Percentiles rank a stretch among this genome's conserved stretches.
phyloP scores from a whole-genome alignment of 2,888 invertebrate species.

The Zelleria hepariella region DNA sequence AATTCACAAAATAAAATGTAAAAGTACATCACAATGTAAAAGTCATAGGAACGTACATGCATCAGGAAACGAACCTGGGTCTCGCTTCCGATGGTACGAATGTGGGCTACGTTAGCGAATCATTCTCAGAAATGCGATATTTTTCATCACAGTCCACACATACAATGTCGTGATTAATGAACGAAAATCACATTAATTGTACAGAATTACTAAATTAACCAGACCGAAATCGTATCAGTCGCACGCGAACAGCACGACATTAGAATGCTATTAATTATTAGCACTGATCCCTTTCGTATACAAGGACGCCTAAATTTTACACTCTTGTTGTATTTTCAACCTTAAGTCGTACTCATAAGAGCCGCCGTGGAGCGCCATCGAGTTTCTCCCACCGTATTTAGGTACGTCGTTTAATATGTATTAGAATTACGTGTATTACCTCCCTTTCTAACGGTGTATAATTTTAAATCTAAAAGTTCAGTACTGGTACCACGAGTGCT shows the following conservation, averaged over 20 bases:
- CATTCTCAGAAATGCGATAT: no score
- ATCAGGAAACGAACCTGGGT: no score
- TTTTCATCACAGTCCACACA: no score
- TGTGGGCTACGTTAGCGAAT: no score
- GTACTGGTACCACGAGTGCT: no score
- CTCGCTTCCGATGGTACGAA: no score
- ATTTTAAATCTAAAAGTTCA: no score
- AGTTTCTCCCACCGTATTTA: neutral
- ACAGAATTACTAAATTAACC: neutral
- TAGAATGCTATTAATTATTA: neutral
- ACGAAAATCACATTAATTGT: neutral
- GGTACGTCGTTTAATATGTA: neutral
- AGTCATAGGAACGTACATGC: no score
- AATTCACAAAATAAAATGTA: no score
- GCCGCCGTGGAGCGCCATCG: neutral
- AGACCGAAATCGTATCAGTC: neutral
- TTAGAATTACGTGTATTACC: neutral
- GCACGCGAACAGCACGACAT: neutral
- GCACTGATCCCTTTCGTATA: neutral
- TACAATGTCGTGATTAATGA: neutral
- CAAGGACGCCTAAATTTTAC: neutral
- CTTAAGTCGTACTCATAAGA: neutral
- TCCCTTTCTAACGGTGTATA: neutral
- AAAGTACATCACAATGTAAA: no score
- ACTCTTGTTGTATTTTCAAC: neutral